Conservation (phyloP, 2,888 invertebrate species). For the Julus scandinavius region DNA sequence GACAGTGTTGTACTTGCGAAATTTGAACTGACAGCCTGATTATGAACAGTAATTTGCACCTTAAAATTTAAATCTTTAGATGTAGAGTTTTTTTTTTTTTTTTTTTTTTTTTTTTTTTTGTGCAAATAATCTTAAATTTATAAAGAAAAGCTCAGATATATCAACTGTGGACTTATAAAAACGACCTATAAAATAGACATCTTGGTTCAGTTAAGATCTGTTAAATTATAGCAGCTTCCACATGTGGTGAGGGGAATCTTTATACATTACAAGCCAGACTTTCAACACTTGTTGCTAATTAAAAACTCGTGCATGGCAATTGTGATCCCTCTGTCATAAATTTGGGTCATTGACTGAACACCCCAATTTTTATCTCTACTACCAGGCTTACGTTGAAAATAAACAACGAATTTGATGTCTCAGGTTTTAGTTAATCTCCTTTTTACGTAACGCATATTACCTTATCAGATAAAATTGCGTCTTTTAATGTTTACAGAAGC, state of each 20-base stretch:
- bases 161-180: too few relatives aligned
- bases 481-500: background rate
- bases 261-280: background rate
- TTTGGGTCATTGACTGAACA: background rate
- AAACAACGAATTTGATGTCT: background rate
- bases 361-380: background rate
- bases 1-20: too few relatives aligned
- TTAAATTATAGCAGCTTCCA: background rate
- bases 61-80: too few relatives aligned
- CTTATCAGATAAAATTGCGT: background rate
- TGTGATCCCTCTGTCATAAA: background rate
- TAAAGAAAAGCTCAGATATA: too few relatives aligned
- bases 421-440: background rate
- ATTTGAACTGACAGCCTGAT: too few relatives aligned
- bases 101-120: too few relatives aligned
- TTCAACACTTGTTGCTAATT: background rate
- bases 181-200: too few relatives aligned
- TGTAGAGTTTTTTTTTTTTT: too few relatives aligned
- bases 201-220: too few relatives aligned
- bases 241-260: background rate
- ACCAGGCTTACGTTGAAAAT: background rate
- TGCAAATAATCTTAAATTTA: too few relatives aligned
- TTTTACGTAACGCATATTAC: background rate
- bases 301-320: background rate
- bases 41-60: too few relatives aligned